These are phyloP conservation scores for Bagarius yarrelli DNA, from an alignment of 2,113 vertebrate genomes.

Conservation along the genomic window DNA sequence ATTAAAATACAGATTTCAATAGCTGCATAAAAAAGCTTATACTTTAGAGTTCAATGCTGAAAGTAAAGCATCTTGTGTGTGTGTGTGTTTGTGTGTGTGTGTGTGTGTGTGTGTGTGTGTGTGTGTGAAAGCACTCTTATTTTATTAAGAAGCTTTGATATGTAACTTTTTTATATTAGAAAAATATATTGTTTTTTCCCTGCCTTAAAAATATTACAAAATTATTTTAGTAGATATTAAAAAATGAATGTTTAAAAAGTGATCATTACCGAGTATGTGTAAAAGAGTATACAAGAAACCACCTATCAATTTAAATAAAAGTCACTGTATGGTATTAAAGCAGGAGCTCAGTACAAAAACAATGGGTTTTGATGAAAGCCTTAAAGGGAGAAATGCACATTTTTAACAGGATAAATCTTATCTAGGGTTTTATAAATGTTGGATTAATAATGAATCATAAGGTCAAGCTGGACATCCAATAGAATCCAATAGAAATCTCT, in stretches of 20 bases:
- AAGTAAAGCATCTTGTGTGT: background rate
- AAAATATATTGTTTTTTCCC: background rate
- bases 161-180: background rate
- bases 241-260: background rate
- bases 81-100: background rate
- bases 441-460: conserved; percentile 52
- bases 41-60: background rate
- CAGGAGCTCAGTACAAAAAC: background rate
- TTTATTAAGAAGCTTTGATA: background rate
- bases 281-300: background rate
- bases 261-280: conserved; percentile 25
- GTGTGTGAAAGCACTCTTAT: background rate
- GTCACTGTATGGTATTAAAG: conserved; percentile 10
- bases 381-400: conserved; percentile 32
- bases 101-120: background rate
- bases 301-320: conserved; percentile 30
- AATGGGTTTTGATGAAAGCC: background rate
- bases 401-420: conserved; percentile 40
- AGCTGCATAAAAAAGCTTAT: background rate
- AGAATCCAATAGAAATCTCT: conserved; percentile 60
- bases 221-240: conserved; percentile 32
- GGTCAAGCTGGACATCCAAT: conserved; percentile 45
- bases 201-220: conserved; percentile 46
- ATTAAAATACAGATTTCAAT: background rate
- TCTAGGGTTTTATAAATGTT: conserved; percentile 39